phyloP scores from a whole-genome alignment of 1,140 invertebrate species.

The Drosophila prosaltans region DNA sequence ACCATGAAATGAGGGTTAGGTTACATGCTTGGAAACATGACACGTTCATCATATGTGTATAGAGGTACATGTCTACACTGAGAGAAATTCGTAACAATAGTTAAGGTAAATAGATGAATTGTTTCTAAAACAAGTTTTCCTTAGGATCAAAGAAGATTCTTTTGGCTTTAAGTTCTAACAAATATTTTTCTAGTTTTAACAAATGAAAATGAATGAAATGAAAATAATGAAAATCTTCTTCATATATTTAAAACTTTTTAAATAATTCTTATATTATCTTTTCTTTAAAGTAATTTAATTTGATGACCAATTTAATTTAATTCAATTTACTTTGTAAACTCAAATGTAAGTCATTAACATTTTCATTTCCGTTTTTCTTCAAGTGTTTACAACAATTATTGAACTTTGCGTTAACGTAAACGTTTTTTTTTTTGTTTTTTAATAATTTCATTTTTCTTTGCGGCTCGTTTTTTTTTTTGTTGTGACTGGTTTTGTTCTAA shows the following conservation, averaged over 20 bases:
- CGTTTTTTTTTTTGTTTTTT: not conserved
- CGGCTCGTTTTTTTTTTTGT: constrained; percentile 35
- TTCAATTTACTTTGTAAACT: not conserved
- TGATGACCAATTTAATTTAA: not conserved
- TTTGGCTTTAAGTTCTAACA: no score
- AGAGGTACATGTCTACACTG: not conserved
- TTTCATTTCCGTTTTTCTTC: constrained; percentile 1
- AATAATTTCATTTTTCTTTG: constrained; percentile 1
- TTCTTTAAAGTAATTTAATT: not conserved
- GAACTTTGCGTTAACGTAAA: not conserved
- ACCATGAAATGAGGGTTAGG: constrained; percentile 39
- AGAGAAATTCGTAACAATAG: not conserved
- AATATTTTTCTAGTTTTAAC: no score
- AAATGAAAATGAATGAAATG: no score
- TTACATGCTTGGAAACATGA: constrained; percentile 19
- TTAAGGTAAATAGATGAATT: no score
- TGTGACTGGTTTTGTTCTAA: constrained; percentile 54
- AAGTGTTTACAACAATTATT: constrained; percentile 9
- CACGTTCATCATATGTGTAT: constrained; percentile 3
- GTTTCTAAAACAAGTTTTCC: no score
- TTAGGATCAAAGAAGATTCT: no score
- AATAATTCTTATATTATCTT: no score
- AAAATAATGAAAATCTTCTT: no score
- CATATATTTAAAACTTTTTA: no score
- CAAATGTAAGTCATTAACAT: not conserved